phyloP scores from a whole-genome alignment of 2,113 vertebrate genomes.

The Odobenus rosmarus region DNA sequence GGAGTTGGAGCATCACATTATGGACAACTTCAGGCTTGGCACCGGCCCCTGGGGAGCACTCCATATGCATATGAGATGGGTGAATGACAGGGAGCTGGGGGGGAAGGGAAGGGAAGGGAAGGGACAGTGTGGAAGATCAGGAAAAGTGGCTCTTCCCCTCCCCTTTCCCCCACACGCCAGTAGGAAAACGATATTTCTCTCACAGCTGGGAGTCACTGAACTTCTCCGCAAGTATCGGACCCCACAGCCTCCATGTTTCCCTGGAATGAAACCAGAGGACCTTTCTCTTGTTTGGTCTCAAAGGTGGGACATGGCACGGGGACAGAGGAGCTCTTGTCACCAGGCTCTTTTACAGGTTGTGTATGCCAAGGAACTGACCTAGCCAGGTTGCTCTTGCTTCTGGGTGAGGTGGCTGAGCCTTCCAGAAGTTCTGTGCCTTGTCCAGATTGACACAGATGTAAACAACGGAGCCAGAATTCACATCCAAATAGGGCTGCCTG shows the following conservation, averaged over 20 bases:
- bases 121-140: not conserved
- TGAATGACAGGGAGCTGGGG: not conserved
- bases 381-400: not conserved
- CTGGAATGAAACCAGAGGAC: not conserved
- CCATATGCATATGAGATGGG: not conserved
- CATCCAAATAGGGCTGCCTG: not conserved
- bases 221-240: not conserved
- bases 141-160: not conserved
- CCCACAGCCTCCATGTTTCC: not conserved
- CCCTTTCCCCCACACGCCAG: not conserved
- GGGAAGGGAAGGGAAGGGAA: not conserved
- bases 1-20: not conserved
- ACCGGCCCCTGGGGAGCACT: not conserved
- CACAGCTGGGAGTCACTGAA: not conserved
- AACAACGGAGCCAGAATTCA: not conserved
- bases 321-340: not conserved
- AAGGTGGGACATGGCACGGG: not conserved
- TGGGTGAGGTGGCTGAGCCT: not conserved
- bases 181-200: not conserved
- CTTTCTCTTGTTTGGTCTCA: not conserved
- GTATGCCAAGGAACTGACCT: not conserved
- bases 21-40: not conserved
- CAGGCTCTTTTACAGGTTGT: not conserved
- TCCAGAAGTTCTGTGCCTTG: not conserved
- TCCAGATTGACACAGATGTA: not conserved